A percentile compares a stretch with the other conserved stretches of the same genome.
phyloP scores from a whole-genome alignment of 2,113 vertebrate species.

The Electrona antarctica region DNA sequence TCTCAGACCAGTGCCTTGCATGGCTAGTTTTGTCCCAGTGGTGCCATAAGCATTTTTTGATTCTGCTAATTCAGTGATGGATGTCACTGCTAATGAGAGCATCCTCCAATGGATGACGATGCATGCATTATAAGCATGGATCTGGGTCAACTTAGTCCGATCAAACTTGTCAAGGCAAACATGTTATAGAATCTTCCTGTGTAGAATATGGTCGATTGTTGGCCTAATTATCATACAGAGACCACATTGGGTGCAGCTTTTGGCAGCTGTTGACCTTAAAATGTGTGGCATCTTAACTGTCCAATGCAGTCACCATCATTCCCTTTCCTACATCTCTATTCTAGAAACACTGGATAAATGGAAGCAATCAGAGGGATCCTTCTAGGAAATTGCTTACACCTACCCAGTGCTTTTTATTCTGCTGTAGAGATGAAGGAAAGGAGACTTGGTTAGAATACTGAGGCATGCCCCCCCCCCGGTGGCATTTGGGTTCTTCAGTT shows the following conservation, averaged over 20 bases:
- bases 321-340: conserved; percentile 17
- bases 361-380: conserved; percentile 8
- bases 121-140: not conserved
- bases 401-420: conserved; percentile 36
- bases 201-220: conserved; percentile 4
- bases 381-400: conserved; percentile 31
- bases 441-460: conserved; percentile 26
- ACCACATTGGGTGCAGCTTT: conserved; percentile 20
- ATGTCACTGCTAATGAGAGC: not conserved
- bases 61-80: conserved; percentile 1
- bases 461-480: conserved; percentile 17
- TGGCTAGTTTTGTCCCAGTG: conserved; percentile 10
- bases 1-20: not conserved
- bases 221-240: conserved; percentile 20
- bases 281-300: conserved; percentile 36
- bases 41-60: not conserved
- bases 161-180: conserved; percentile 23
- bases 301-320: conserved; percentile 31
- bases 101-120: conserved; percentile 8
- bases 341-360: conserved; percentile 27
- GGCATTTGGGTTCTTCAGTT: not conserved
- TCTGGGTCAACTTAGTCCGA: conserved; percentile 2
- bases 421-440: conserved; percentile 41
- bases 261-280: conserved; percentile 4
- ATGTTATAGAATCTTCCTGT: conserved; percentile 13